These are phyloP conservation scores for Polypedilum pembai DNA, from an alignment of 1,140 invertebrate species.

Conservation along the genomic window DNA sequence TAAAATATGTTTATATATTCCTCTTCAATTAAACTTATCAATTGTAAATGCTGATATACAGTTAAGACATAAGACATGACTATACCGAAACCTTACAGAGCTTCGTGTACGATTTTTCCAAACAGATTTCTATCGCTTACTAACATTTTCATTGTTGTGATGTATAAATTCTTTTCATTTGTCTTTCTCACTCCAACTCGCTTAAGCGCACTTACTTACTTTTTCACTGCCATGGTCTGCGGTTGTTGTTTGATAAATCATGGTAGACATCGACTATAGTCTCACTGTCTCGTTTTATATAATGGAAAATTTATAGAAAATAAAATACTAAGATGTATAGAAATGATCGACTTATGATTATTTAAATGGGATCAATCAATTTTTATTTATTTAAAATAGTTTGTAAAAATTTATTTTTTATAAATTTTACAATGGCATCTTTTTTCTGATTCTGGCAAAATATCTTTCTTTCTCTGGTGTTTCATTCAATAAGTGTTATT, in stretches of 20 bases:
- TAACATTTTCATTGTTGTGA: slow-evolving; percentile 6
- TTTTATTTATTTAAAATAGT: too few species aligned
- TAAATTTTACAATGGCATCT: too few species aligned
- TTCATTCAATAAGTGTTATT: not conserved
- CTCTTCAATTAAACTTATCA: not conserved
- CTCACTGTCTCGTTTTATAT: not conserved
- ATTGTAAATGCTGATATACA: not conserved
- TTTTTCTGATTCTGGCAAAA: not conserved
- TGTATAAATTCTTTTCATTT: slow-evolving; percentile 4
- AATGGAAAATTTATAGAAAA: too few species aligned
- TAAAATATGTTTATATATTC: not conserved
- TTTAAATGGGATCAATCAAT: too few species aligned
- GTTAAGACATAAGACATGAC: not conserved
- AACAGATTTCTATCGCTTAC: not conserved
- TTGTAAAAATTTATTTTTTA: too few species aligned
- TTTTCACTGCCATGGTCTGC: slow-evolving; percentile 4
- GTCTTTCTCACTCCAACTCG: too few species aligned
- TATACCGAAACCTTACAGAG: not conserved
- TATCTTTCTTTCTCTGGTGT: not conserved
- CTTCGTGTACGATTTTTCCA: not conserved
- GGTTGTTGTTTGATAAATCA: not conserved
- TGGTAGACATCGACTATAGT: not conserved
- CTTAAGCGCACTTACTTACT: not conserved
- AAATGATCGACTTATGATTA: too few species aligned
- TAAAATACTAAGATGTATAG: too few species aligned